Conservation (phyloP, 2,888 invertebrate species). For the Parapristionchus giblindavisi region DNA sequence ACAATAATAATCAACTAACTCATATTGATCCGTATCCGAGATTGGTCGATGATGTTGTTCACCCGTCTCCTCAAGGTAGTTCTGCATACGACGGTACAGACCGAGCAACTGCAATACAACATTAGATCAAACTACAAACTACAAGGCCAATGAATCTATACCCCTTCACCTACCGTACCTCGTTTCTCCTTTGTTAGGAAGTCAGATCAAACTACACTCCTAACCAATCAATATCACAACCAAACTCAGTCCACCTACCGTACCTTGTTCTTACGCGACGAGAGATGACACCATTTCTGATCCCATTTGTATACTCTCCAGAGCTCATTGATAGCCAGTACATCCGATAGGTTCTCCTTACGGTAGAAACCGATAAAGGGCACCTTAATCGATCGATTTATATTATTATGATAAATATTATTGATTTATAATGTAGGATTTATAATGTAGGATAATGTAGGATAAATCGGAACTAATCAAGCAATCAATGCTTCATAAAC, state of each 20-base stretch:
- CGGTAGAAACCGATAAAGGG: conserved; percentile 98
- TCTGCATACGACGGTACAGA: conserved; percentile 89
- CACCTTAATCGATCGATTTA: too few species aligned
- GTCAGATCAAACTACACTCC: too few species aligned
- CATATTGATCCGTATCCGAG: conserved; percentile 48
- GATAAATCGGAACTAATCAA: too few species aligned
- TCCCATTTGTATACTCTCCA: conserved; percentile 98
- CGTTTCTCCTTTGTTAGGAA: too few species aligned
- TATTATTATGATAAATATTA: too few species aligned
- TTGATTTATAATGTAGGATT: too few species aligned
- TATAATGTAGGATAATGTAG: too few species aligned
- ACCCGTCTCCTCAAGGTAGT: conserved; percentile 80
- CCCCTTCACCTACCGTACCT: conserved; percentile 45
- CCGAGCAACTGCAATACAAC: conserved; percentile 83
- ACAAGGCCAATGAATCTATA: too few species aligned
- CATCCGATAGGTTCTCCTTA: conserved; percentile 86
- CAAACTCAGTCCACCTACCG: conserved; percentile 7
- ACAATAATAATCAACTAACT: too few species aligned
- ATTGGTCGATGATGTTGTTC: conserved; percentile 44
- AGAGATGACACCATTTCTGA: conserved; percentile 78
- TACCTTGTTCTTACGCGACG: conserved; percentile 45
- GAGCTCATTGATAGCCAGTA: conserved; percentile 87
- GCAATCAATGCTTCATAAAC: too few species aligned
- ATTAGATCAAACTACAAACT: conserved; percentile 78
- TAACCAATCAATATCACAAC: background rate